Percentiles rank a stretch among this genome's conserved stretches.
Evolutionary conservation across 1,140 invertebrate genomes (phyloP).

Genomic region (Drosophila nasuta): DNA sequence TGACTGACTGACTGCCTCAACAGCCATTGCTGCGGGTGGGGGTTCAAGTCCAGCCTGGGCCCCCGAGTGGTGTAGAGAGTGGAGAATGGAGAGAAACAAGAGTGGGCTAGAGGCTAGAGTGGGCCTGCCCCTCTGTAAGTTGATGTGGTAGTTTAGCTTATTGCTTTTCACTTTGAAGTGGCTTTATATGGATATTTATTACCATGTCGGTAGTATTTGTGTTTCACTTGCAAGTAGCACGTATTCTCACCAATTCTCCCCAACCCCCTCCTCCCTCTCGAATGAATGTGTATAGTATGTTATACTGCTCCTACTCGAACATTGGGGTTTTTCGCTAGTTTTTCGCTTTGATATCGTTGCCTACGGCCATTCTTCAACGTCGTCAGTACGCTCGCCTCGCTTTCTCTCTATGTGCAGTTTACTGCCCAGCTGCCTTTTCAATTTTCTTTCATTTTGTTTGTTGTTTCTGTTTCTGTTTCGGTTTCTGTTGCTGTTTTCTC

Average conservation of each 20-base stretch:
- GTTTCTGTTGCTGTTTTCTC: not conserved
- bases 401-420: constrained; percentile 16
- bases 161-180: constrained; percentile 82
- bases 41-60: constrained; percentile 1
- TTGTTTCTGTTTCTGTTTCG: not conserved
- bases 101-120: not conserved
- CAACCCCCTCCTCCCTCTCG: not conserved
- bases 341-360: constrained; percentile 66
- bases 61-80: not conserved
- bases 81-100: no score
- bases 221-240: constrained; percentile 64
- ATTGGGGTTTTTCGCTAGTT: constrained; percentile 29
- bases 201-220: constrained; percentile 74
- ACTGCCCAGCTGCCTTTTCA: constrained; percentile 40
- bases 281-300: no score
- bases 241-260: constrained; percentile 39
- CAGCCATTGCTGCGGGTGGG: not conserved
- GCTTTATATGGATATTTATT: constrained; percentile 82
- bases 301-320: constrained; percentile 1
- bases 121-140: constrained; percentile 26
- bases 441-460: constrained; percentile 38
- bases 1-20: not conserved
- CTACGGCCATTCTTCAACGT: constrained; percentile 53
- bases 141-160: constrained; percentile 77
- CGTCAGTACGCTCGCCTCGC: not conserved